Evolutionary conservation across 1,140 invertebrate genomes (phyloP).

Genomic region (Diorhabda carinulata): DNA sequence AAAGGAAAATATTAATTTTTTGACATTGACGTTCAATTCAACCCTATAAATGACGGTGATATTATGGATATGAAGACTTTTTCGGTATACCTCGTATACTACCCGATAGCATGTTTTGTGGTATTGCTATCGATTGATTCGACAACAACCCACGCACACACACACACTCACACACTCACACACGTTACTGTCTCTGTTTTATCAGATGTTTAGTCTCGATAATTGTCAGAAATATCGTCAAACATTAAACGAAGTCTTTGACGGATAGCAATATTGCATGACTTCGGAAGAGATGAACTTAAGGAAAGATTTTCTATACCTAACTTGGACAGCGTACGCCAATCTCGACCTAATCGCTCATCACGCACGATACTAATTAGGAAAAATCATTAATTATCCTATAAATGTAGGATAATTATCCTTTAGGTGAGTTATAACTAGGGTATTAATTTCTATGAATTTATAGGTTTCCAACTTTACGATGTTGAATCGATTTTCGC

Average conservation of each 20-base stretch:
- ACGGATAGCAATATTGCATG: slow-evolving; percentile 30
- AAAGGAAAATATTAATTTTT: neutral
- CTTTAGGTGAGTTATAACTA: neutral
- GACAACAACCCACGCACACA: no score
- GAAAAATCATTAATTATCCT: slow-evolving; percentile 38
- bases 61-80: no score
- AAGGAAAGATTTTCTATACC: slow-evolving; percentile 34
- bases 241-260: slow-evolving; percentile 31
- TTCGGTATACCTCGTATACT: no score
- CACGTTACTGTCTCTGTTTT: slow-evolving; percentile 7
- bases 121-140: neutral
- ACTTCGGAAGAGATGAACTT: slow-evolving; percentile 26
- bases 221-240: slow-evolving; percentile 33
- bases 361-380: slow-evolving; percentile 39
- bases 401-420: slow-evolving; percentile 31
- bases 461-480: slow-evolving; percentile 6
- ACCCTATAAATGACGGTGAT: no score
- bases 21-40: no score
- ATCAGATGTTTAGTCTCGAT: slow-evolving; percentile 23
- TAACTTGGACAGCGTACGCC: slow-evolving; percentile 27
- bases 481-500: neutral
- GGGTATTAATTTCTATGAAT: slow-evolving; percentile 3
- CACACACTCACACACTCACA: neutral
- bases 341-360: slow-evolving; percentile 32
- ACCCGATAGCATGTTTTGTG: no score